Percentiles rank a stretch among this genome's conserved stretches.
Evolutionary conservation across 2,888 invertebrate genomes (phyloP).

Genomic region (Lycaena phlaeas): DNA sequence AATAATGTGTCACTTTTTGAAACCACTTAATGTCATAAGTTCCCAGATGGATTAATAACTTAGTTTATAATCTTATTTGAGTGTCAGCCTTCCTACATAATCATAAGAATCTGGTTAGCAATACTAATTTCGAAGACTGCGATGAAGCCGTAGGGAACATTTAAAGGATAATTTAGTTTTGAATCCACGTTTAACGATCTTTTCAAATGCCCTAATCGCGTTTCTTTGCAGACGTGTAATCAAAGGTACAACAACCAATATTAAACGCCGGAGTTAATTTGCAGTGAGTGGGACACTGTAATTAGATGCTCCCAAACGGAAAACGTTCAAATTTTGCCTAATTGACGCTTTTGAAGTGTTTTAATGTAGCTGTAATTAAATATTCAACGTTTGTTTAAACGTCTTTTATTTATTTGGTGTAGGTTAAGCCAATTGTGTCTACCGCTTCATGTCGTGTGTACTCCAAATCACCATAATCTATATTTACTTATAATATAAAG

Average conservation of each 20-base stretch:
- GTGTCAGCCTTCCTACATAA: too few relatives aligned
- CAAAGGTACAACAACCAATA: slow-evolving; percentile 2
- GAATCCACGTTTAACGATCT: too few relatives aligned
- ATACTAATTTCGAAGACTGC: too few relatives aligned
- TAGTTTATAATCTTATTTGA: too few relatives aligned
- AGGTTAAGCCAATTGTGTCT: neutral
- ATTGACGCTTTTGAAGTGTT: slow-evolving; percentile 36
- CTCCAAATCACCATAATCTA: neutral
- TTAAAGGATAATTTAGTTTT: too few relatives aligned
- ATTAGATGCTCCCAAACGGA: slow-evolving; percentile 42
- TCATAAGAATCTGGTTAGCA: too few relatives aligned
- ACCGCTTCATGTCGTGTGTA: neutral
- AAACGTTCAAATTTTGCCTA: slow-evolving; percentile 38
- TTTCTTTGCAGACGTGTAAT: too few relatives aligned
- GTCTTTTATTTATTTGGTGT: neutral
- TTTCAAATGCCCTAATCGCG: too few relatives aligned
- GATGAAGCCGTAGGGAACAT: too few relatives aligned
- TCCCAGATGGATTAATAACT: neutral
- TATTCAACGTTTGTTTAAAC: neutral
- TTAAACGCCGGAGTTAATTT: slow-evolving; percentile 3
- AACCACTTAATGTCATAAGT: neutral
- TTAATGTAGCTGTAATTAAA: slow-evolving; percentile 14
- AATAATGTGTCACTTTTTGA: neutral
- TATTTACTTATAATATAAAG: too few relatives aligned
- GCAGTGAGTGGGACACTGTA: slow-evolving; percentile 22